Base-by-base conservation (phyloP, 30 jellyfish, hydroid and myxozoan species). In the Hydra vulgaris region DNA sequence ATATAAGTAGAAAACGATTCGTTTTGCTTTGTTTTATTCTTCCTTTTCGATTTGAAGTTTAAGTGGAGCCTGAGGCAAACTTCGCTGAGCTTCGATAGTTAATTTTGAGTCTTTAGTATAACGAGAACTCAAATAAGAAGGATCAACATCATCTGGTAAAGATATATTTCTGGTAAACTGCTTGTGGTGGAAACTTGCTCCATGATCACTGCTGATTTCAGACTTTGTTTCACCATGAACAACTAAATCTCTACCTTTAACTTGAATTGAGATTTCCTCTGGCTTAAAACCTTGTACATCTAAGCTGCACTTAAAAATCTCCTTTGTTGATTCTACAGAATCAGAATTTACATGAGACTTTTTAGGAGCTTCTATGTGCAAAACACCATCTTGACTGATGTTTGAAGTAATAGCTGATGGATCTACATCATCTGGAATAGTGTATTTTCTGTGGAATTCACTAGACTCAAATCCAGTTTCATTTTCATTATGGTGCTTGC, bases 401-500 rank as follows among this genome's bases (percentile, higher is more conserved):
- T 55, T 80, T 18, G 95, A 86, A 12, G 85, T 71, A 25, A 86
- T 68, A 0, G 89, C 23, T 8, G 68, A 18, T 8, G 52, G 26
- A 53, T 81, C 95, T 19, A 81, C 74, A 55, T 86, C 78, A 19
- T 53, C 88, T 5, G 95, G 92, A 23, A 86, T 54, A 0, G 78
- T 56, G 72, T 86, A 86, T 1, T n/a, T 66, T 20, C 95, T 56
- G 72, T 86, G 79, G 66, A 86, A 86, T 73, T 86, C 94, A 15
- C 94, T 19, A 7, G 74, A 61, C 21, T 86, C 95, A 54, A 52
- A 86, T 3, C 95, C n/a, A n/a, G n/a, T n/a, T n/a, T n/a, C n/a
- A n/a, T n/a, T n/a, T n/a, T n/a, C n/a, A n/a, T n/a, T n/a, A 81
- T 73, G 87, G 74, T 74, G 95, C 75, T 81, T 86, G 16, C 95